Evolutionary conservation across 92 coral and sea anemone genomes (phyloP).

Genomic region (Epizoanthus rinbou): DNA sequence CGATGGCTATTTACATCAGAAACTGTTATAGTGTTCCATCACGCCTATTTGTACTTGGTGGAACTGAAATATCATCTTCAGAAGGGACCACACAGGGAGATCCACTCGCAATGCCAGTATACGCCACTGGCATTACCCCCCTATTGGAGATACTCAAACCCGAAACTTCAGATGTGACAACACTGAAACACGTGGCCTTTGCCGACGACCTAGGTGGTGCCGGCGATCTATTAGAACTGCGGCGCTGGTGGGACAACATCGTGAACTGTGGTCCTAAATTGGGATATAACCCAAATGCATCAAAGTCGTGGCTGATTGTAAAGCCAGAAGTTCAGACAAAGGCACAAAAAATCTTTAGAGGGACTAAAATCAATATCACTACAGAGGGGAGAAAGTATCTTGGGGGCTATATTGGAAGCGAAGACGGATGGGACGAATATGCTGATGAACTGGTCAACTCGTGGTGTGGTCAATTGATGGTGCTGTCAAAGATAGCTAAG

Average conservation of each 20-base stretch:
- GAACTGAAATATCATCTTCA: not conserved
- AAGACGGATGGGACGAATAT: constrained; percentile 28
- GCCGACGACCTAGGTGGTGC: constrained; percentile 29
- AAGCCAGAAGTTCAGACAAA: constrained; percentile 34
- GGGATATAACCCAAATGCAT: constrained; percentile 43
- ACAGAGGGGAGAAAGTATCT: constrained; percentile 55
- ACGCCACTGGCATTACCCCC: not conserved
- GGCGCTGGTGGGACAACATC: constrained; percentile 51
- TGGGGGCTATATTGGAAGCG: constrained; percentile 46
- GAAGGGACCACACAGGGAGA: constrained; percentile 51
- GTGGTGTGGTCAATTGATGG: constrained; percentile 45
- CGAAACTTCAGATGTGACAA: not conserved
- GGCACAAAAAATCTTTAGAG: constrained; percentile 31
- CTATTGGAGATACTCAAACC: constrained; percentile 7
- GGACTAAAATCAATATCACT: constrained; percentile 37
- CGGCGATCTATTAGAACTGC: not conserved
- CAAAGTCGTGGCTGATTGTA: constrained; percentile 28
- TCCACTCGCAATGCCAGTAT: constrained; percentile 1
- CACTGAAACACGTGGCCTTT: constrained; percentile 28
- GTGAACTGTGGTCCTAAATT: constrained; percentile 33
- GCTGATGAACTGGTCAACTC: constrained; percentile 19
- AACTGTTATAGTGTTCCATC: constrained; percentile 2
- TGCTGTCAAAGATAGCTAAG: constrained; percentile 48
- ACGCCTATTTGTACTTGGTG: constrained; percentile 25
- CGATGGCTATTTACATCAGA: constrained; percentile 34